Evolutionary conservation across 2,113 vertebrate genomes (phyloP).

Genomic region (Vulpes lagopus): DNA sequence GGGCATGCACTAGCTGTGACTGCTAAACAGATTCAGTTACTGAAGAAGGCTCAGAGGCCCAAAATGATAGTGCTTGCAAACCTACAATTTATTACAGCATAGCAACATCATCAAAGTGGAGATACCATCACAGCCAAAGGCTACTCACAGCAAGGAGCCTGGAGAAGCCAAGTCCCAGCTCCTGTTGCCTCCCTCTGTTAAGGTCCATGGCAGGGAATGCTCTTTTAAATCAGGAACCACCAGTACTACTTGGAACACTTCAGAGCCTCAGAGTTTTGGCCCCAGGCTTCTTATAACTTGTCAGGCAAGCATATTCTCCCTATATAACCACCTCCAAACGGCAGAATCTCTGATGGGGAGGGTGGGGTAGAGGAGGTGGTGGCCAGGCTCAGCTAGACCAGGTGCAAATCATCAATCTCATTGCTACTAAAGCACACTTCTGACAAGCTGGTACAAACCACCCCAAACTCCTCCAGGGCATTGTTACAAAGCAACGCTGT

Average conservation of each 20-base stretch:
- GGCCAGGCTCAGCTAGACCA: not conserved
- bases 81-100: not conserved
- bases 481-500: not conserved
- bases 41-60: not conserved
- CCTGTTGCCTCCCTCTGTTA: not conserved
- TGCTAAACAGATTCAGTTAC: not conserved
- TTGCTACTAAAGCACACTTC: not conserved
- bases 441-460: not conserved
- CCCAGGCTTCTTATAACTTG: not conserved
- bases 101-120: not conserved
- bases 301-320: not conserved
- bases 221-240: not conserved
- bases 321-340: not conserved
- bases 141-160: not conserved
- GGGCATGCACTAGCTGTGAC: not conserved
- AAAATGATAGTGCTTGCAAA: not conserved
- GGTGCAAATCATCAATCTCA: not conserved
- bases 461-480: not conserved
- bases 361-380: not conserved
- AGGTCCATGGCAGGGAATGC: fast-evolving
- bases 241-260: not conserved
- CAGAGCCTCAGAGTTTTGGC: not conserved
- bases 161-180: not conserved
- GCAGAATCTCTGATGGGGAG: not conserved
- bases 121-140: not conserved